Percentiles rank a stretch among this genome's conserved stretches.
Evolutionary conservation across 2,113 vertebrate species (phyloP).

Genomic region (Caranx melampygus): DNA sequence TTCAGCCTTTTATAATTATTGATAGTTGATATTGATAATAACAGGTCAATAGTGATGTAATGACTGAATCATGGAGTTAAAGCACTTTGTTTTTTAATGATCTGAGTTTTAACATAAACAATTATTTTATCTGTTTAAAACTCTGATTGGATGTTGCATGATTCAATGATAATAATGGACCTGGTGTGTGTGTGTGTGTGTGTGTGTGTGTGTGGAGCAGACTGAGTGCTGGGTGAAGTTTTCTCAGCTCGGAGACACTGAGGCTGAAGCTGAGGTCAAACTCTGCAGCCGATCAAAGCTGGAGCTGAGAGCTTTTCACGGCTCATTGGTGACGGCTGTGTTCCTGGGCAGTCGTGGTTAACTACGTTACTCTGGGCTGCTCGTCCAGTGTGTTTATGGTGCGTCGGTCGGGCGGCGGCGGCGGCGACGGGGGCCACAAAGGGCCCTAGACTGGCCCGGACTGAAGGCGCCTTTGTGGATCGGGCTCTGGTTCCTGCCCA

Average conservation of each 20-base stretch:
- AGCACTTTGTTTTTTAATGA: too few relatives aligned
- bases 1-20: too few relatives aligned
- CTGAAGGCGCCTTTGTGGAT: conserved; percentile 78
- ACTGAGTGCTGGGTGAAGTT: not conserved
- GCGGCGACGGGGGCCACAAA: conserved; percentile 56
- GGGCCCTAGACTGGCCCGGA: conserved; percentile 67
- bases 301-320: conserved; percentile 43
- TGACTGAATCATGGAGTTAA: too few relatives aligned
- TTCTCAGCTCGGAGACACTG: not conserved
- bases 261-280: conserved; percentile 29
- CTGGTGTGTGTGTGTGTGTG: too few relatives aligned
- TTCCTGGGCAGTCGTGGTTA: conserved; percentile 45
- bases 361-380: too few relatives aligned
- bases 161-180: not conserved
- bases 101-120: too few relatives aligned
- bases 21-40: too few relatives aligned
- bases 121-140: too few relatives aligned
- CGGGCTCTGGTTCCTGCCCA: conserved; percentile 64
- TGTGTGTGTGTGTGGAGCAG: too few relatives aligned
- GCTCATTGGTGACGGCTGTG: conserved; percentile 25
- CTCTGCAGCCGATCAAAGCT: conserved; percentile 36
- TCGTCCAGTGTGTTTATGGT: conserved; percentile 59
- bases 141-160: not conserved
- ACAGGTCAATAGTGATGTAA: too few relatives aligned
- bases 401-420: conserved; percentile 16